A percentile compares a stretch with the other conserved stretches of the same genome.
phyloP scores from a whole-genome alignment of 2,888 invertebrate genomes.

The Rhaphigaster nebulosa region DNA sequence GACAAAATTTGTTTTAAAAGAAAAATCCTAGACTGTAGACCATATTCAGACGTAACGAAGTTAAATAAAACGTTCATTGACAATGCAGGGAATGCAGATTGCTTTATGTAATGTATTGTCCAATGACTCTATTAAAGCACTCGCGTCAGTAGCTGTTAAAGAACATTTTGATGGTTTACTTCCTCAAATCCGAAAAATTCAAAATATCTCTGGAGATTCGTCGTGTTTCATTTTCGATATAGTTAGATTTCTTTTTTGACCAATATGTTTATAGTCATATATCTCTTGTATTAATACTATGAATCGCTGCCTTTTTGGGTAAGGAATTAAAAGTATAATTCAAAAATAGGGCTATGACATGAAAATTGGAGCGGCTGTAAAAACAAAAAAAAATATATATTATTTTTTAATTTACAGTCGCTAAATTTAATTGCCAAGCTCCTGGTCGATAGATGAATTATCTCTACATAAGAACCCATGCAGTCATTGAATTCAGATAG shows the following conservation, averaged over 20 bases:
- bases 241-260: neutral
- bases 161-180: neutral
- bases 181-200: neutral
- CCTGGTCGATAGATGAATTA: too few species aligned
- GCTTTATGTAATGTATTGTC: neutral
- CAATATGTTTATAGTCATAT: too few species aligned
- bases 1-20: too few species aligned
- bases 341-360: too few species aligned
- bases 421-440: too few species aligned
- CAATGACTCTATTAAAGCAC: neutral
- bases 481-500: neutral
- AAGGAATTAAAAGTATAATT: neutral
- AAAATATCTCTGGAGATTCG: neutral
- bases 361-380: too few species aligned
- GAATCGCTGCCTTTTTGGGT: too few species aligned
- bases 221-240: neutral
- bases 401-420: too few species aligned
- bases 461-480: neutral
- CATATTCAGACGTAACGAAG: neutral
- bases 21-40: neutral
- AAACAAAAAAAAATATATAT: too few species aligned
- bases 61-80: neutral
- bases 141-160: neutral
- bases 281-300: too few species aligned
- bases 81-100: neutral